Evolutionary conservation across 1,140 invertebrate species (phyloP).

Genomic region (Rhopalosiphum padi): DNA sequence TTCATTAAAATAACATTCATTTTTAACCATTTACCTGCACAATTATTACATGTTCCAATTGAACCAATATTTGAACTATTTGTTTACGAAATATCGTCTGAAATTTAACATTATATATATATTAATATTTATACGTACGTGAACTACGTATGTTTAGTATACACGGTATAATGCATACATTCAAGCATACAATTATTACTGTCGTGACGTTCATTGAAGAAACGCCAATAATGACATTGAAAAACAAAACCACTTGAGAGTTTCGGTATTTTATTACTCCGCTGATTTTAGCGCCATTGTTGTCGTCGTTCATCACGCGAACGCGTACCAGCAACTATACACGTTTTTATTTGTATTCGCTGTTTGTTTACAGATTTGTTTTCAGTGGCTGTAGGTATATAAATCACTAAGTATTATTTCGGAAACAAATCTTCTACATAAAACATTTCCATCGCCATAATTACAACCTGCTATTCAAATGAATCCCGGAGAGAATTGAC

Average conservation of each 20-base stretch:
- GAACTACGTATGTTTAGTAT: background rate
- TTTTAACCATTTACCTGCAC: too few species aligned
- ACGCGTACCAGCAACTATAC: background rate
- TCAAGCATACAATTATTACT: background rate
- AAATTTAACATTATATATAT: too few species aligned
- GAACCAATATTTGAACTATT: background rate
- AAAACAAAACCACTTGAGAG: background rate
- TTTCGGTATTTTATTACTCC: constrained; percentile 5
- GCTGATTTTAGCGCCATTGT: background rate
- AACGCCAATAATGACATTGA: background rate
- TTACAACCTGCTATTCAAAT: constrained; percentile 6
- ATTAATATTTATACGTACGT: background rate
- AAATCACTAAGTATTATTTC: constrained; percentile 22
- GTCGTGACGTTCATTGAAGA: too few species aligned
- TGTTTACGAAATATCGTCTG: background rate
- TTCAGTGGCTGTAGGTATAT: background rate
- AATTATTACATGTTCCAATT: background rate
- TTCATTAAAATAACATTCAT: background rate
- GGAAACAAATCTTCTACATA: background rate
- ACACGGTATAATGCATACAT: background rate
- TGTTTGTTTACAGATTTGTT: background rate
- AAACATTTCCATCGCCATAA: background rate
- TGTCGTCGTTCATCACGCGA: background rate
- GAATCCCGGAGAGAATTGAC: background rate
- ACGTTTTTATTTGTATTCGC: constrained; percentile 2